A percentile compares a stretch with the other conserved stretches of the same genome.
phyloP scores from a whole-genome alignment of 1,140 invertebrate species.

The Batillaria attramentaria region DNA sequence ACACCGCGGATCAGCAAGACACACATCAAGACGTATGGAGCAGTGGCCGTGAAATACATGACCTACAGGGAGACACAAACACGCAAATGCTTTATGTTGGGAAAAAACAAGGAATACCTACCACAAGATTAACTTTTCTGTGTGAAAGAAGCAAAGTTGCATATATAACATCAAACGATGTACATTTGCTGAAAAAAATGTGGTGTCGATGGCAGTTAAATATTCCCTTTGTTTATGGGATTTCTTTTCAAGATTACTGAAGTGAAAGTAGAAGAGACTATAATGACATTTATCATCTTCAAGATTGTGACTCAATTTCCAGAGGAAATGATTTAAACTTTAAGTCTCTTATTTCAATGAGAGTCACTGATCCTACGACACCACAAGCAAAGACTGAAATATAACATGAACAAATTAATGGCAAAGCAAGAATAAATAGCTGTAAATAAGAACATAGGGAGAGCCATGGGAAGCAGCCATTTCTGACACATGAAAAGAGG shows the following conservation, averaged over 20 bases:
- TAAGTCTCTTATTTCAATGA: too few relatives aligned
- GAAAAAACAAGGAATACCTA: too few relatives aligned
- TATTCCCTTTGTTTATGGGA: conserved; percentile 21
- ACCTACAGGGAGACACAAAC: conserved; percentile 55
- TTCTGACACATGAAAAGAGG: not conserved
- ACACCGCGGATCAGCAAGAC: conserved; percentile 72
- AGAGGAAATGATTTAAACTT: too few relatives aligned
- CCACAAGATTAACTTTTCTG: too few relatives aligned
- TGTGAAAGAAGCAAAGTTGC: too few relatives aligned
- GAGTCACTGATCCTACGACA: conserved; percentile 17
- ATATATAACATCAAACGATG: too few relatives aligned
- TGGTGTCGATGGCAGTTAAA: conserved; percentile 23
- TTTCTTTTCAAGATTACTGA: not conserved
- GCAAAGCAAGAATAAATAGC: too few relatives aligned
- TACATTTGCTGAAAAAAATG: too few relatives aligned
- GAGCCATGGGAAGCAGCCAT: not conserved
- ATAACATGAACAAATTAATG: conserved; percentile 14
- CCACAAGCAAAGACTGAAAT: conserved; percentile 18
- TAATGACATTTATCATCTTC: too few relatives aligned
- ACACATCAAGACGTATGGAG: conserved; percentile 74
- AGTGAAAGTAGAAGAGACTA: too few relatives aligned
- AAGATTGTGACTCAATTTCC: too few relatives aligned
- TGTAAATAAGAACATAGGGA: not conserved
- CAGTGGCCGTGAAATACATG: conserved; percentile 73
- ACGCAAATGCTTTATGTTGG: conserved; percentile 23